Evolutionary conservation across 1,140 invertebrate genomes (phyloP), one percentile per base, ranked within the genome.

Genomic region (Drosophila ficusphila): DNA sequence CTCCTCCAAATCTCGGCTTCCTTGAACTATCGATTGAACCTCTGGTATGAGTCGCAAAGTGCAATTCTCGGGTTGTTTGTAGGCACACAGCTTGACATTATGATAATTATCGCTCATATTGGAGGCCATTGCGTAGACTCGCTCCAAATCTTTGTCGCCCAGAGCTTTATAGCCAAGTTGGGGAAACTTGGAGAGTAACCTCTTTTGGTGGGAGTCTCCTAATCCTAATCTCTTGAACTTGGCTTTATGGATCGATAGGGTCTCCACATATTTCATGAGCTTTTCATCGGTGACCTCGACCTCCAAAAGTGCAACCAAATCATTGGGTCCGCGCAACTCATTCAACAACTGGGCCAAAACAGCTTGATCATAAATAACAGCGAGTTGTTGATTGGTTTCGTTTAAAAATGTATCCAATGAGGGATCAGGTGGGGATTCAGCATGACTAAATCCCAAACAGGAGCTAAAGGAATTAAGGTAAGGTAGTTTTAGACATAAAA

Each of bases 61-160:
- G 46, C 90, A 91, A 23, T 83, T 77, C 0, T 29, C n/a, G 1
- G 58, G 73, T n/a, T 91, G 60, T 4, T 29, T 33, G 51, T 73
- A 91, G 2, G 81, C 67, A 31, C 90, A 91, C 2, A 91, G 27
- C 16, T 68, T 27, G 1, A 76, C 71, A 42, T 90, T 73, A 0
- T 53, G 49, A 39, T 81, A 89, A 42, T 62, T 90, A 7, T 85
- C 67, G 54, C 83, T 88, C 78, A 91, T 81, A 27, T 82, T 86
- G 42, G 67, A 62, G 52, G 52, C 18, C 41, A 89, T 18, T 11
- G 54, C 56, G 18, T 90, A 82, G 6, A 90, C 39, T 4, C 42
- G 42, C 3, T 33, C 8, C 39, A 76, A 16, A 12, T 89, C 85
- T 5, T 19, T 18, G 0, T 19, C 38, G 0, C 12, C 6, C 4